Evolutionary conservation across 2,113 vertebrate genomes (phyloP).

Genomic region (Corvus cornix): DNA sequence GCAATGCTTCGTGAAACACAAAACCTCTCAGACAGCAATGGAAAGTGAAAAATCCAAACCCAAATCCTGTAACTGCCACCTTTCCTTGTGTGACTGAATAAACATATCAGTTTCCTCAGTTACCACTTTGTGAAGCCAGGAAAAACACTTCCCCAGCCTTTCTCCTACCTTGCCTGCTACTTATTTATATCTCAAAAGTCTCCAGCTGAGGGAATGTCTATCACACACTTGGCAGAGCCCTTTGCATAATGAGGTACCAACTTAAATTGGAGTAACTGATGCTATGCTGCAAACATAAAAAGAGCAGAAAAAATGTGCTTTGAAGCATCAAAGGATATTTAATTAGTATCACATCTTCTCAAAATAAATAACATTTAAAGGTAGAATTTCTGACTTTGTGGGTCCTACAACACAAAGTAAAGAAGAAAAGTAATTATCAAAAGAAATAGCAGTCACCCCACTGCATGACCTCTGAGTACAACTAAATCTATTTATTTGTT

Average conservation of each 20-base stretch:
- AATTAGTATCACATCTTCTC: conserved; percentile 42
- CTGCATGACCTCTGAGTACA: conserved; percentile 3
- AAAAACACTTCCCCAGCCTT: background rate
- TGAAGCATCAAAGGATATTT: conserved; percentile 55
- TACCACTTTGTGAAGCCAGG: background rate
- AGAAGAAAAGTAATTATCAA: conserved; percentile 42
- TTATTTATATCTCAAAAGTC: background rate
- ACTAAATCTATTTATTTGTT: conserved; percentile 44
- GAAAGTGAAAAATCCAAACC: background rate
- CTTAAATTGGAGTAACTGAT: background rate
- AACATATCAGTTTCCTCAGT: background rate
- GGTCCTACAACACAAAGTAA: background rate
- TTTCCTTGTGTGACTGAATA: background rate
- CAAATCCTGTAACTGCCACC: background rate
- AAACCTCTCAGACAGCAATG: background rate
- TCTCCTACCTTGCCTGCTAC: background rate
- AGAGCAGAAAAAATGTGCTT: background rate
- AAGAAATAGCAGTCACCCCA: background rate
- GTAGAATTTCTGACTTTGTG: conserved; percentile 38
- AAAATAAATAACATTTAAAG: conserved; percentile 31
- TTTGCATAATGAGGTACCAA: background rate
- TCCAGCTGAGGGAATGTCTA: background rate
- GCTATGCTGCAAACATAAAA: conserved; percentile 27
- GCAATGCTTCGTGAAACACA: background rate
- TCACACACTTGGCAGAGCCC: background rate